Evolutionary conservation across 2,797 vertebrate species (phyloP).

Genomic region (Sebastes jordani): DNA sequence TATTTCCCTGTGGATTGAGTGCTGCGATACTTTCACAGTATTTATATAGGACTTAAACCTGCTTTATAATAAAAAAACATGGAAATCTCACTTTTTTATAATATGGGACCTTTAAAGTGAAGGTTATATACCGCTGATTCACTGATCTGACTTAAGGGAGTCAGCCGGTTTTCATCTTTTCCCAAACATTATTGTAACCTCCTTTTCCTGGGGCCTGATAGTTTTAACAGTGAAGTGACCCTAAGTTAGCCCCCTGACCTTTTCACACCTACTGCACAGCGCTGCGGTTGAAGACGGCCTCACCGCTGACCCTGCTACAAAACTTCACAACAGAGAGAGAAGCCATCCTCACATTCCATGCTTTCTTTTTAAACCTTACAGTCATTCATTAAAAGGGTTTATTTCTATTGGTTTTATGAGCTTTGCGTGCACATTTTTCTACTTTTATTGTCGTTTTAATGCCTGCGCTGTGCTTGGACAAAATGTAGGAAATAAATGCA

Average conservation of each 20-base stretch:
- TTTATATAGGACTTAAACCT: no score
- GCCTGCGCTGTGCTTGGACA: background rate
- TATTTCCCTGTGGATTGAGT: no score
- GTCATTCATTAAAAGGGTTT: background rate
- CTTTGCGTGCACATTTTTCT: background rate
- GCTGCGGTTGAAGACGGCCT: slow-evolving; percentile 44
- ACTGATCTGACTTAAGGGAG: slow-evolving; percentile 1
- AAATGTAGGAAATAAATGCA: background rate
- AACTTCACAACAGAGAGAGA: slow-evolving; percentile 61
- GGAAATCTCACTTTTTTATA: no score
- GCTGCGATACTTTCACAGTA: no score
- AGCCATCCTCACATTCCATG: slow-evolving; percentile 62
- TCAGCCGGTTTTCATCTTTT: slow-evolving; percentile 60
- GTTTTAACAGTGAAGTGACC: slow-evolving; percentile 87
- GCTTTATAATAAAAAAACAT: no score
- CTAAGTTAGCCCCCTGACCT: slow-evolving; percentile 90
- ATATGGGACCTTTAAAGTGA: background rate
- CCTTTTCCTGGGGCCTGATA: slow-evolving; percentile 74
- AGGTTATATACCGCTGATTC: background rate
- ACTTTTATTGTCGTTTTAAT: background rate
- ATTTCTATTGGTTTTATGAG: background rate
- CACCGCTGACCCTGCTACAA: slow-evolving; percentile 45
- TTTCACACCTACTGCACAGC: slow-evolving; percentile 65
- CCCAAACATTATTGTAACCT: slow-evolving; percentile 86
- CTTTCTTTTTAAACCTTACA: background rate